phyloP scores from a whole-genome alignment of 2,888 invertebrate species.

The Drosophila nigritarsus region DNA sequence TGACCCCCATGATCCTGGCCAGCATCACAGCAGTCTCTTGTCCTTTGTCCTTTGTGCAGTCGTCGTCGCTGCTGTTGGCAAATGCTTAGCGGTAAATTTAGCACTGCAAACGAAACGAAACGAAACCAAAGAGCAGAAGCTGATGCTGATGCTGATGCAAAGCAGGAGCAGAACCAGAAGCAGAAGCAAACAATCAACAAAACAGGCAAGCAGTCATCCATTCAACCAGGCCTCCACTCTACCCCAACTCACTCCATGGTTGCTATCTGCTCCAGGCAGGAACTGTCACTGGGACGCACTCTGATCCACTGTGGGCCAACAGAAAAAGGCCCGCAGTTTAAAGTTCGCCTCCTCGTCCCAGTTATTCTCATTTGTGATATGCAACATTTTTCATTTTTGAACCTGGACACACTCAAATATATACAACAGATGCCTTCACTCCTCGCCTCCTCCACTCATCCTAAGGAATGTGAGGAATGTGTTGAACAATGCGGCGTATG shows the following conservation, averaged over 20 bases:
- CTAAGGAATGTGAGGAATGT: background rate
- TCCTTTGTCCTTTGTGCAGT: conserved; percentile 69
- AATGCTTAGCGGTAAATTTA: conserved; percentile 74
- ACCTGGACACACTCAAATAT: conserved; percentile 47
- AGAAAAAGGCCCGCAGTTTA: conserved; percentile 66
- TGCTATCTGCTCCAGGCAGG: conserved; percentile 41
- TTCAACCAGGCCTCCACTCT: conserved; percentile 5
- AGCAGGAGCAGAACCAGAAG: conserved; percentile 4
- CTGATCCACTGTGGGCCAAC: conserved; percentile 4
- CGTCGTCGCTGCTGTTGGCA: conserved; percentile 57
- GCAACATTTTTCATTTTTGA: conserved; percentile 48
- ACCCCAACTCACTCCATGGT: conserved; percentile 40
- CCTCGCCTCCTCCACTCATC: background rate
- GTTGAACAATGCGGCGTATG: conserved; percentile 75
- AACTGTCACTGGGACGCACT: conserved; percentile 15
- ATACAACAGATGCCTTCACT: conserved; percentile 40
- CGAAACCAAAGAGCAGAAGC: conserved; percentile 12
- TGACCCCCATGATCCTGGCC: conserved; percentile 79
- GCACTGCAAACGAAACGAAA: conserved; percentile 46
- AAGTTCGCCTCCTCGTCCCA: conserved; percentile 46
- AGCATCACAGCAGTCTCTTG: conserved; percentile 44
- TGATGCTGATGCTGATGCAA: conserved; percentile 15
- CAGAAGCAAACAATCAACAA: conserved; percentile 6
- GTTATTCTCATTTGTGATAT: conserved; percentile 39
- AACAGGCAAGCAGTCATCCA: conserved; percentile 27